Percentiles rank a stretch among this genome's conserved stretches.
Evolutionary conservation across 2,888 invertebrate species (phyloP).

Genomic region (Caradrina clavipalpis): DNA sequence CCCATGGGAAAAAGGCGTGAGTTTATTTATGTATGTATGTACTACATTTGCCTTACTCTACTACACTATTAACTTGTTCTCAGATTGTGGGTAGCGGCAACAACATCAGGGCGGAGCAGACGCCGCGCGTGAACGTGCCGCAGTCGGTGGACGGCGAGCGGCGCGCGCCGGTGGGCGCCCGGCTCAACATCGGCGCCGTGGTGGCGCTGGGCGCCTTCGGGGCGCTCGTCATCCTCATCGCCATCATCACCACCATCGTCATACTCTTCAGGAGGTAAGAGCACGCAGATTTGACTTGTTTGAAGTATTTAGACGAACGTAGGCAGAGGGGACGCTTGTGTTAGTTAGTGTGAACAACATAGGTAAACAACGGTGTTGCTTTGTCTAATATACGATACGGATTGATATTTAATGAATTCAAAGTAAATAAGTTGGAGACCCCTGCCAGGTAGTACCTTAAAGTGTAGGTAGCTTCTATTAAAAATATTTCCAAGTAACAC

Average conservation of each 20-base stretch:
- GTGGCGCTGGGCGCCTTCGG: slow-evolving; percentile 97
- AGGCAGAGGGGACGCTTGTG: slow-evolving; percentile 34
- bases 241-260: slow-evolving; percentile 96
- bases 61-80: not conserved
- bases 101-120: slow-evolving; percentile 92
- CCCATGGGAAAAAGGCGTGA: too few relatives aligned
- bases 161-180: slow-evolving; percentile 91
- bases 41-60: too few relatives aligned
- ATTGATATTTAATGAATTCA: not conserved
- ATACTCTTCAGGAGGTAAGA: slow-evolving; percentile 96
- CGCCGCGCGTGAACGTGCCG: slow-evolving; percentile 93
- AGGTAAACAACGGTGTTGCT: not conserved
- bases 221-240: slow-evolving; percentile 97
- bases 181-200: slow-evolving; percentile 96
- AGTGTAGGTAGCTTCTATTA: slow-evolving; percentile 55
- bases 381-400: not conserved
- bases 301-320: slow-evolving; percentile 34
- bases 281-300: slow-evolving; percentile 64
- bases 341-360: slow-evolving; percentile 22
- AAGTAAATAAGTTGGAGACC: slow-evolving; percentile 5
- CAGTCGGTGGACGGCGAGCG: slow-evolving; percentile 92
- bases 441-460: slow-evolving; percentile 74
- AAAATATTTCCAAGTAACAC: not conserved
- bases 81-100: slow-evolving; percentile 89
- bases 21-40: too few relatives aligned